Base-by-base conservation (phyloP, 2,888 invertebrate species). In the Saturnia japonica region DNA sequence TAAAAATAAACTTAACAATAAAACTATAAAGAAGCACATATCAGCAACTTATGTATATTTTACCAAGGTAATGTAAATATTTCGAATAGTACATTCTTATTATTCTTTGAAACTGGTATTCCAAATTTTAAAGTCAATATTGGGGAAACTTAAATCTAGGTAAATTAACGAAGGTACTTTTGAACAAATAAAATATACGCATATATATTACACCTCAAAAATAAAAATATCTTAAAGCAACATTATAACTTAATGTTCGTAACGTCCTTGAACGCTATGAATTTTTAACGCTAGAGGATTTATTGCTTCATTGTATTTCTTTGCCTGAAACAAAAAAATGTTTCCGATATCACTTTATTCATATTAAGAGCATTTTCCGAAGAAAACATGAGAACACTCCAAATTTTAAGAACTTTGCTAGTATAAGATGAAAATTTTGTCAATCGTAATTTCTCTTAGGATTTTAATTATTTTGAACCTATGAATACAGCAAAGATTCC, bases 251-350 rank as follows among this genome's bases (percentile, higher is more conserved):
- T 51, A 70, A 42, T 70, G 66, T 42, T 51, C 51, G 6, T 66
- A 66, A 25, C 67, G 84, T 42, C 90, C 88, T 70, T 88, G 87
- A 45, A 91, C 78, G 68, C 78, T 88, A 25, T 80, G 81, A 51
- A 90, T 88, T 79, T 88, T 90, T 42, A 90, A 74, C 11, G 88
- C 83, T 34, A 87, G 72, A 3, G 88, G 86, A 70, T 87, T 87
- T 19, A 83, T 73, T 43, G 79, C 82, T 72, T 82, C 82, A 64
- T 74, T 77, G 3, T 78, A 78, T 72, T 78, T 83, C 72, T 79
- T 85, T 62, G 75, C 78, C 89, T 90, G 82, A 68, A 88, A 87
- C 74, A 79, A 84, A 12, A 43, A 67, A 68, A 68, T 28, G 12
- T 34, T 40, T 51, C 28, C n/a, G 34, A 51, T 34, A 14, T 47